Conservation (phyloP, 2,113 vertebrate genomes). For the Saimiri boliviensis region DNA sequence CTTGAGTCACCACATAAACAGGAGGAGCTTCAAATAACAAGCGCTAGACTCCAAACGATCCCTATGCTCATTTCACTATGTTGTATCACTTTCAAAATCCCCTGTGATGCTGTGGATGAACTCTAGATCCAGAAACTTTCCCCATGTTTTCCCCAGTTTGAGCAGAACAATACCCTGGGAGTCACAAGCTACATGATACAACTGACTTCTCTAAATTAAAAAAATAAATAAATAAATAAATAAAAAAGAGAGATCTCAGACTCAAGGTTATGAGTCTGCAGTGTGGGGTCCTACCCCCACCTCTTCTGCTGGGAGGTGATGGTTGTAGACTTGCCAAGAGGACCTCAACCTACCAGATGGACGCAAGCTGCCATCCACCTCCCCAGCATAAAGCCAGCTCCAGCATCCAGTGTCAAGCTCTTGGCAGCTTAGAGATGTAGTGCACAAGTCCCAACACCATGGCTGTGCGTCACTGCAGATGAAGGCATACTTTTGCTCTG, state of each 20-base stretch:
- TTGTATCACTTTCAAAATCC: conserved; percentile 67
- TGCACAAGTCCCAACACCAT: background rate
- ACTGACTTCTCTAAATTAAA: conserved; percentile 55
- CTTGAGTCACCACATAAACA: conserved; percentile 50
- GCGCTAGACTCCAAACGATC: background rate
- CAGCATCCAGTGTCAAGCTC: background rate
- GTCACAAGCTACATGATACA: conserved; percentile 43
- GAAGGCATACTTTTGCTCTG: background rate
- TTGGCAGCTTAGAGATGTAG: background rate
- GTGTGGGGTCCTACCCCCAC: background rate
- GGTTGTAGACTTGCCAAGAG: background rate
- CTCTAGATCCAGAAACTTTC: conserved; percentile 62
- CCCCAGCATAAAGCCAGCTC: background rate
- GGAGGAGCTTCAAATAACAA: conserved; percentile 34
- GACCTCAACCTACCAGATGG: background rate
- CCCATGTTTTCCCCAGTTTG: conserved; percentile 54
- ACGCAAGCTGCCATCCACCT: background rate
- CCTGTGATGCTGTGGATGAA: conserved; percentile 47
- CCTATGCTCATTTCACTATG: background rate
- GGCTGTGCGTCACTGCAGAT: background rate
- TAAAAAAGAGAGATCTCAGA: conserved; percentile 21
- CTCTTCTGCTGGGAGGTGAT: background rate
- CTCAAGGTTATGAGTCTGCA: background rate
- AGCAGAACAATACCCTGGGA: conserved; percentile 45
- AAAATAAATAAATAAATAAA: no score